phyloP scores from a whole-genome alignment of 2,797 vertebrate species.

The Eospalax fontanierii region DNA sequence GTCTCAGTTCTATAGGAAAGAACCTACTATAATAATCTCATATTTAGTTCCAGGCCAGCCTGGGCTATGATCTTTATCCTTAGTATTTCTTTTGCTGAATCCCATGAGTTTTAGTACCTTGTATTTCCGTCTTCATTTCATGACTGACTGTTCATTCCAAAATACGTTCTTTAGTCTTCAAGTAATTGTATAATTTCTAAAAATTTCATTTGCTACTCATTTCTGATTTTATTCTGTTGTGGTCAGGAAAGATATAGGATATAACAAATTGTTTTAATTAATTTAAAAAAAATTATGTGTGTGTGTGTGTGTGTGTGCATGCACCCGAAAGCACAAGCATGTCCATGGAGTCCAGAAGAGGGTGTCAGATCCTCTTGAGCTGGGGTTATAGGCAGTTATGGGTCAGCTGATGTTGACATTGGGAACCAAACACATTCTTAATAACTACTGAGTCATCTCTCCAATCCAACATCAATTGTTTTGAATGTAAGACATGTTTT shows the following conservation, averaged over 20 bases:
- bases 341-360: background rate
- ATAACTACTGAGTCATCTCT: background rate
- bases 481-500: background rate
- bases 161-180: background rate
- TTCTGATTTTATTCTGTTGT: background rate
- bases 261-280: background rate
- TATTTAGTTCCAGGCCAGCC: background rate
- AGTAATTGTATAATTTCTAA: background rate
- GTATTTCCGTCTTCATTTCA: background rate
- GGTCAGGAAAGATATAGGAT: background rate
- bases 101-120: background rate
- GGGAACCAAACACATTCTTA: background rate
- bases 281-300: background rate
- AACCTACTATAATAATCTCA: background rate
- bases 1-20: background rate
- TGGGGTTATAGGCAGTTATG: background rate
- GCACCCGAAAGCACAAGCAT: too few species aligned
- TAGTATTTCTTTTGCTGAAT: background rate
- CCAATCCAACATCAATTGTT: background rate
- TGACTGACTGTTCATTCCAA: background rate
- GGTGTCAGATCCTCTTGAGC: background rate
- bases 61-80: background rate
- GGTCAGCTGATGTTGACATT: background rate
- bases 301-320: too few species aligned
- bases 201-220: background rate